Evolutionary conservation across 2,888 invertebrate genomes (phyloP).

Genomic region (Eurois occulta): DNA sequence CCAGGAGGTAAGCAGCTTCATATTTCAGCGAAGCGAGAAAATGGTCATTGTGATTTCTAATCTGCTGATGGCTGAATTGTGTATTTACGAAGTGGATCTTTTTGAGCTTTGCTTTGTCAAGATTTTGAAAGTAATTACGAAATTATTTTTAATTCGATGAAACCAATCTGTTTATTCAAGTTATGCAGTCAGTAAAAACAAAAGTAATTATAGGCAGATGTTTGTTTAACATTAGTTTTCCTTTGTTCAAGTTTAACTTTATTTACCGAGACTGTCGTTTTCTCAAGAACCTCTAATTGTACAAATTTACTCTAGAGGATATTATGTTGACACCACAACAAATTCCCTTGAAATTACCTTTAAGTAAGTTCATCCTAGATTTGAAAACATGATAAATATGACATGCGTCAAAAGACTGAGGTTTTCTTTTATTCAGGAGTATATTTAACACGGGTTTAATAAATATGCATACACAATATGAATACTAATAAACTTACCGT

Average conservation of each 20-base stretch:
- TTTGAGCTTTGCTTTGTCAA: constrained; percentile 15
- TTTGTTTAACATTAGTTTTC: not conserved
- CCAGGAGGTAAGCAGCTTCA: not conserved
- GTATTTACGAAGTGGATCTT: constrained; percentile 3
- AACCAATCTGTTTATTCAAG: not conserved
- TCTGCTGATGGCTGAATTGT: constrained; percentile 28
- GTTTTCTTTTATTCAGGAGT: constrained; percentile 18
- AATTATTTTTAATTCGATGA: not conserved
- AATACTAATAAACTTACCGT: constrained; percentile 28
- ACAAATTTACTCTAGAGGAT: not conserved
- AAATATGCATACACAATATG: constrained; percentile 29
- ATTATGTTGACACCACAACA: not conserved
- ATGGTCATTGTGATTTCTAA: constrained; percentile 40
- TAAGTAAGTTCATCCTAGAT: not conserved
- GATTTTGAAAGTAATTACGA: not conserved
- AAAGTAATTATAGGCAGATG: not conserved
- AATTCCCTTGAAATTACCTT: constrained; percentile 10
- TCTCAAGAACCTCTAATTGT: not conserved
- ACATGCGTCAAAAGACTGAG: constrained; percentile 21
- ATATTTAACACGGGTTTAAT: constrained; percentile 3
- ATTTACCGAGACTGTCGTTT: no score
- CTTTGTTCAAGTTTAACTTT: not conserved
- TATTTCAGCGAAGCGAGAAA: constrained; percentile 21
- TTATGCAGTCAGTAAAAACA: not conserved
- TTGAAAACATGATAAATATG: no score